Evolutionary conservation across 2,113 vertebrate species (phyloP).

Genomic region (Cromileptes altivelis): DNA sequence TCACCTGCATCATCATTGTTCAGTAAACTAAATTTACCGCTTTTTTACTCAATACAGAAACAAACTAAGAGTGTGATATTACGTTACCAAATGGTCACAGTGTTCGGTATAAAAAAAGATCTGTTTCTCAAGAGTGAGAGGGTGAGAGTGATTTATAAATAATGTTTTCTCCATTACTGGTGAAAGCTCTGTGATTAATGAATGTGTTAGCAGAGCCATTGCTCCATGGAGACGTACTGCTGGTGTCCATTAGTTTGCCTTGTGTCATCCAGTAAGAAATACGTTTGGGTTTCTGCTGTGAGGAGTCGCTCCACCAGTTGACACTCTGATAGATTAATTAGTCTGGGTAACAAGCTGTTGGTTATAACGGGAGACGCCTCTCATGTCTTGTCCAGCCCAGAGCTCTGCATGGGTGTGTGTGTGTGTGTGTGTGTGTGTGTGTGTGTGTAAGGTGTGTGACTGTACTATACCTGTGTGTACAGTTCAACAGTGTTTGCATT

Average conservation of each 20-base stretch:
- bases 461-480: too few relatives aligned
- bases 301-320: conserved; percentile 13
- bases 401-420: too few relatives aligned
- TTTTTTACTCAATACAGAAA: too few relatives aligned
- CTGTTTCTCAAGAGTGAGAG: not conserved
- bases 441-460: too few relatives aligned
- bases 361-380: not conserved
- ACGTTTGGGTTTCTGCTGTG: conserved; percentile 9
- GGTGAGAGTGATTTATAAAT: not conserved
- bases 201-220: conserved; percentile 4
- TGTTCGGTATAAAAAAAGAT: not conserved
- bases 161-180: not conserved
- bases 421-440: too few relatives aligned
- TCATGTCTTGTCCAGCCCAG: not conserved
- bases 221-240: conserved; percentile 12
- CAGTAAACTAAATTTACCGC: not conserved
- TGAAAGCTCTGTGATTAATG: conserved; percentile 23
- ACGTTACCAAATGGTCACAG: too few relatives aligned
- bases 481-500: too few relatives aligned
- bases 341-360: conserved; percentile 17
- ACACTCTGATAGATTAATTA: conserved; percentile 24
- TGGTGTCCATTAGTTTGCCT: conserved; percentile 27
- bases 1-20: not conserved
- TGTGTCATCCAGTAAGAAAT: not conserved
- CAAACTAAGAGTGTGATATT: not conserved